phyloP scores from a whole-genome alignment of 2,797 vertebrate species.

The Parauchenoglanis punctatus region DNA sequence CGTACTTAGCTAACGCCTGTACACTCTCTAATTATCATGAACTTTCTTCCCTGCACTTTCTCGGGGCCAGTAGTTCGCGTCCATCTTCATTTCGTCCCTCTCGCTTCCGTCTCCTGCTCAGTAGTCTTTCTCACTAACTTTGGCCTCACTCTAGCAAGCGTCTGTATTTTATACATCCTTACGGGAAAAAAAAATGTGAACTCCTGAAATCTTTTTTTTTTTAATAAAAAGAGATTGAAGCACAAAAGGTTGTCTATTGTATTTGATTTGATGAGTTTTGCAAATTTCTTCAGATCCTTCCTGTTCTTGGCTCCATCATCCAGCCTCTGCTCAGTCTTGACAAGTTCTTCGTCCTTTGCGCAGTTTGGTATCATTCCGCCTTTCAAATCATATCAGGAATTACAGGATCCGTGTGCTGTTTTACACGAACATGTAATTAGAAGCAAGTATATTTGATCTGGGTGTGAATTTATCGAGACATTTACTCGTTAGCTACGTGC shows the following conservation, averaged over 20 bases:
- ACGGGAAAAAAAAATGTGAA: constrained; percentile 17
- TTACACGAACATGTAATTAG: neutral
- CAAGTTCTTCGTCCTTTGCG: too few species aligned
- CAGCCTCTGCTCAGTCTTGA: too few species aligned
- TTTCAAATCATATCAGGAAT: neutral
- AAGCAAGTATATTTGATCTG: neutral
- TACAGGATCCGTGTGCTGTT: neutral
- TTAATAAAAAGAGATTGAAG: constrained; percentile 49
- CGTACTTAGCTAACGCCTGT: neutral
- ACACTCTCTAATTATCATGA: neutral
- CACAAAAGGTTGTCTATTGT: constrained; percentile 11
- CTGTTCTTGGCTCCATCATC: too few species aligned
- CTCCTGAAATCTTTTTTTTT: constrained; percentile 27
- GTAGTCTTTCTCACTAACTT: constrained; percentile 22
- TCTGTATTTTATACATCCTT: constrained; percentile 48
- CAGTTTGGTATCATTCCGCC: too few species aligned
- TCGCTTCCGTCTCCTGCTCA: constrained; percentile 2
- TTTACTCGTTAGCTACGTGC: neutral
- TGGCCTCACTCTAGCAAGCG: constrained; percentile 25
- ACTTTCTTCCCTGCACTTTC: constrained; percentile 7
- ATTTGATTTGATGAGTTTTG: constrained; percentile 22
- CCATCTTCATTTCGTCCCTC: neutral
- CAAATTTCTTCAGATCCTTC: neutral
- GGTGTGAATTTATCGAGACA: neutral
- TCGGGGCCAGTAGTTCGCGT: constrained; percentile 38